phyloP scores from a whole-genome alignment of 2,113 vertebrate genomes.

The Gopherus flavomarginatus region DNA sequence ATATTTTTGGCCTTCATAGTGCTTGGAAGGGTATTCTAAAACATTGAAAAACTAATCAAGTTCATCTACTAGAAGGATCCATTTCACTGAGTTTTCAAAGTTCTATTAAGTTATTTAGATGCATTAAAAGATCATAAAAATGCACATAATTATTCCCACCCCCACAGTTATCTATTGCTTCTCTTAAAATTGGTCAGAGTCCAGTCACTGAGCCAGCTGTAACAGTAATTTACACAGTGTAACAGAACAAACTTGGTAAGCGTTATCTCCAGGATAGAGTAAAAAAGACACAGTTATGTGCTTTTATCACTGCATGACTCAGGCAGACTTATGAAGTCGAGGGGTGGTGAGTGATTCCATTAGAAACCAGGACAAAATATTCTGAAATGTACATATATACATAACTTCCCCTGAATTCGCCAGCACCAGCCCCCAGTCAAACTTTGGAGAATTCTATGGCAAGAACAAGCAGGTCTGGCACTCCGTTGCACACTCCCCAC shows the following conservation, averaged over 20 bases:
- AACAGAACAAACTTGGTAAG: neutral
- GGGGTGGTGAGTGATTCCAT: neutral
- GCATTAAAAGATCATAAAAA: neutral
- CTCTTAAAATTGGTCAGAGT: neutral
- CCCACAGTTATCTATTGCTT: neutral
- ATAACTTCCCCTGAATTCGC: neutral
- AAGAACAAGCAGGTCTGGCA: neutral
- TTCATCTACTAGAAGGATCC: neutral
- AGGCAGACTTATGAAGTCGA: neutral
- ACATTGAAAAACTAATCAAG: neutral
- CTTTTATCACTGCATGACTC: neutral
- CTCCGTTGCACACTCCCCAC: neutral
- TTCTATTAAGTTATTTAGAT: neutral
- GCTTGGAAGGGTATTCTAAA: neutral
- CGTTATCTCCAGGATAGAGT: neutral
- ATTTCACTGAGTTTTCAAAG: neutral
- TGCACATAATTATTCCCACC: neutral
- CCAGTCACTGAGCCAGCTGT: neutral
- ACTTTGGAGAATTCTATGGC: neutral
- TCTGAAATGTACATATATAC: neutral
- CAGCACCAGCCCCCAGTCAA: neutral
- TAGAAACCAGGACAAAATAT: neutral
- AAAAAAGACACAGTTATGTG: neutral
- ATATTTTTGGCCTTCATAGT: neutral
- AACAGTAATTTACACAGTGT: neutral